Base-by-base conservation (phyloP, 2,888 invertebrate genomes). In the Carcina quercana region DNA sequence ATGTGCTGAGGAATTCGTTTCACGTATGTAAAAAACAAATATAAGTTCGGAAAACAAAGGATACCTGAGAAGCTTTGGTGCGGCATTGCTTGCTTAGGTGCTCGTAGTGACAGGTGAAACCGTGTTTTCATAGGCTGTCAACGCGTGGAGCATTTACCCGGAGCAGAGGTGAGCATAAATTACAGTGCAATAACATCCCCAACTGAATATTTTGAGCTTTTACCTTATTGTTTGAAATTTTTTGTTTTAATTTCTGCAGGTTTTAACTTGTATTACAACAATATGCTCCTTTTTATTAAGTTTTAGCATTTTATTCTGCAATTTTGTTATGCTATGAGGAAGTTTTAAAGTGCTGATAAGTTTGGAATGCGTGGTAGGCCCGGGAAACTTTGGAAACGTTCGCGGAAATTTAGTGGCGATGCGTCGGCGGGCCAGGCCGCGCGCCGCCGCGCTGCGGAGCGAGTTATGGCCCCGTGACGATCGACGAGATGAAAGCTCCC, bases 51-150 rank as follows among this genome's bases (percentile, higher is more conserved):
- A 72, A 75, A 76, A 79, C 76, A 78, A 78, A 76, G 75, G 72
- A 62, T 70, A 43, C 58, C 52, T 24, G 60, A 64, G 61, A 59
- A 51, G 56, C 52, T 56, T 50, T 50, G 54, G 47, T 54, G 60
- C 57, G 60, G 60, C 48, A 59, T 55, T 72, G 75, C 73, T 80
- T 75, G 71, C 69, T 73, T 71, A 79, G 80, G 69, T 78, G 79
- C 57, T 58, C 50, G 40, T 42, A 53, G 67, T 64, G 74, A 69
- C 73, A 69, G 69, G 60, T 69, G 68, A 61, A 62, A 53, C 61
- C 50, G 55, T 52, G 50, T 64, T 40, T 35, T 59, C 54, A 57
- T 56, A 60, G 60, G 59, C 64, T 59, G 53, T 60, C 62, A 53
- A 59, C 41, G 43, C 35, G 52, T 50, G 59, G 42, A 55, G 54